Conservation (phyloP, 2,888 invertebrate species). For the Synanthedon myopaeformis region DNA sequence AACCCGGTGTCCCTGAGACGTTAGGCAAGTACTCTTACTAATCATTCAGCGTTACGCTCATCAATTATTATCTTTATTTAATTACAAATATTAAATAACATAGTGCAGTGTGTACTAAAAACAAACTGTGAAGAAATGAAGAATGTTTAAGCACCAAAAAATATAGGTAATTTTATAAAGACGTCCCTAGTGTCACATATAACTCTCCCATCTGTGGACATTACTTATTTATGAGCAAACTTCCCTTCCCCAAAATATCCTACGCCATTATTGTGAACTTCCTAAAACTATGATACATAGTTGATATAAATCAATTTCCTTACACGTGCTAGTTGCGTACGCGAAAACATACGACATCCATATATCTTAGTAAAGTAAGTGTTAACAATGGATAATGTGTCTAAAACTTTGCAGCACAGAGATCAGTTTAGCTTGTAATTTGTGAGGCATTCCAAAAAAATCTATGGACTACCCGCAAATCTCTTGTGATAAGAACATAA, state of each 20-base stretch:
- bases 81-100: too few species aligned
- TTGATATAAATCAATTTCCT: slow-evolving; percentile 43
- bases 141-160: too few species aligned
- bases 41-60: too few species aligned
- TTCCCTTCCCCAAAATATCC: background rate
- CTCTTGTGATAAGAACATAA: slow-evolving; percentile 37
- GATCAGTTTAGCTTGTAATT: slow-evolving; percentile 2
- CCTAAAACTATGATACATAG: slow-evolving; percentile 24
- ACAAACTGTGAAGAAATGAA: too few species aligned
- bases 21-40: too few species aligned
- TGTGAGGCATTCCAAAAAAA: slow-evolving; percentile 8
- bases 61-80: too few species aligned
- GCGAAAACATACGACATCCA: slow-evolving; percentile 1
- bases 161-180: too few species aligned
- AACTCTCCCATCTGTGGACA: background rate
- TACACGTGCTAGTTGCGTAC: slow-evolving; percentile 12
- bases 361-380: background rate
- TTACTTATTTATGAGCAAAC: background rate
- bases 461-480: slow-evolving; percentile 17
- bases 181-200: background rate
- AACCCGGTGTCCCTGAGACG: too few species aligned
- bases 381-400: too few species aligned
- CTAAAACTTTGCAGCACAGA: too few species aligned
- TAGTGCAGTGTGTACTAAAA: too few species aligned
- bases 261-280: slow-evolving; percentile 15